Conservation (phyloP, 1,140 invertebrate genomes). For the Pissodes strobi region DNA sequence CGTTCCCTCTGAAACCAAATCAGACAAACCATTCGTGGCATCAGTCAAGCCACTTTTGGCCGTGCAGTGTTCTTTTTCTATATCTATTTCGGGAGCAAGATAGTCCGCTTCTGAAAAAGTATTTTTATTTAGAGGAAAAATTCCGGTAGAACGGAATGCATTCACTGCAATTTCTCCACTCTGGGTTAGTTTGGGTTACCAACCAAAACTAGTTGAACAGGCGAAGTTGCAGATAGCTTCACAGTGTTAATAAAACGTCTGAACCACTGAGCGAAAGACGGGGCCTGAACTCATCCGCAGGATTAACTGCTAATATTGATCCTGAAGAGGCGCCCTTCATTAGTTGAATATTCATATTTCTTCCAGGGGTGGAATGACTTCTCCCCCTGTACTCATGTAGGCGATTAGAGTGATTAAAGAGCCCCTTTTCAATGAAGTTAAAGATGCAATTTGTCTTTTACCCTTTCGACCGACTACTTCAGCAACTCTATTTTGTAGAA, state of each 20-base stretch:
- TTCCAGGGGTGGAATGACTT: slow-evolving; percentile 8
- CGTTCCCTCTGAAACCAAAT: slow-evolving; percentile 1
- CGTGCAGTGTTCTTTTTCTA: too few relatives aligned
- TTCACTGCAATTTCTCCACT: too few relatives aligned
- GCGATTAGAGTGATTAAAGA: slow-evolving; percentile 55
- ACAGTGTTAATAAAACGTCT: too few relatives aligned
- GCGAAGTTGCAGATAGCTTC: slow-evolving; percentile 10
- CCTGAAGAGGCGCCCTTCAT: background rate
- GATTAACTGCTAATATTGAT: slow-evolving; percentile 15
- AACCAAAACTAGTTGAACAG: slow-evolving; percentile 6
- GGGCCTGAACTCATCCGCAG: slow-evolving; percentile 25
- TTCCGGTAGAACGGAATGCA: background rate
- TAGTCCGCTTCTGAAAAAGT: slow-evolving; percentile 38
- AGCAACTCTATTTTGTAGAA: too few relatives aligned
- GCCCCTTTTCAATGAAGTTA: slow-evolving; percentile 58
- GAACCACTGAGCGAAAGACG: too few relatives aligned
- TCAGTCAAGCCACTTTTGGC: background rate
- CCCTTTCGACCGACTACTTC: slow-evolving; percentile 13
- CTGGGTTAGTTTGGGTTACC: background rate
- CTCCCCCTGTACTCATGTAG: slow-evolving; percentile 48
- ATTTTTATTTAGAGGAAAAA: background rate
- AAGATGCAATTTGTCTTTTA: slow-evolving; percentile 42
- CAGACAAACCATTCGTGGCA: background rate
- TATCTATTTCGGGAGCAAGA: slow-evolving; percentile 13
- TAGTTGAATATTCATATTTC: background rate